Evolutionary conservation across 2,797 vertebrate species (phyloP).

Genomic region (Manis javanica): DNA sequence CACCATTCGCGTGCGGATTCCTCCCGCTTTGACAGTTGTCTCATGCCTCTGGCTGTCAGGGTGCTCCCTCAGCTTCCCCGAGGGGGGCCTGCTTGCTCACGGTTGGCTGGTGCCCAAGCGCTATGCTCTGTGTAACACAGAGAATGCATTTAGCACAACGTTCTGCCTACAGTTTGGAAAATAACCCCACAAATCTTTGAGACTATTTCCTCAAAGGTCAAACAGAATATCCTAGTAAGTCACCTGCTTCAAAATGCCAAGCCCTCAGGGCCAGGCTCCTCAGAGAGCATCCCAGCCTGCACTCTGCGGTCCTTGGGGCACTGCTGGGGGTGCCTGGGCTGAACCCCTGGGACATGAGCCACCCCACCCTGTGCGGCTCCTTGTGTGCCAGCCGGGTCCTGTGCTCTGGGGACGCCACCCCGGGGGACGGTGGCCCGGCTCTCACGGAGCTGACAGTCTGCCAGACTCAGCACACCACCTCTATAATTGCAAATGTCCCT

Average conservation of each 20-base stretch:
- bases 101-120: background rate
- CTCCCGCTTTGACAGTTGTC: conserved; percentile 59
- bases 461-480: rapidly evolving
- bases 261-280: background rate
- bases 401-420: rapidly evolving
- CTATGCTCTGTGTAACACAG: background rate
- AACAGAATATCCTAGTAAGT: background rate
- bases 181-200: background rate
- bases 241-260: background rate
- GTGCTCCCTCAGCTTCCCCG: background rate
- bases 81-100: background rate
- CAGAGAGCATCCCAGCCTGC: background rate
- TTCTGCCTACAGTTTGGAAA: background rate
- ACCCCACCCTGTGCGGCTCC: background rate
- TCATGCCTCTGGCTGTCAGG: background rate
- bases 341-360: background rate
- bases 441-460: rapidly evolving
- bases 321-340: too few relatives aligned
- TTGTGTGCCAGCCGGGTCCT: rapidly evolving
- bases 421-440: rapidly evolving
- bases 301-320: too few relatives aligned
- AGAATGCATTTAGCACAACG: background rate
- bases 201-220: background rate
- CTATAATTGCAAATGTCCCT: rapidly evolving
- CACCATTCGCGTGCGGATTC: conserved; percentile 30